A percentile compares a stretch with the other conserved stretches of the same genome.
phyloP scores from a whole-genome alignment of 2,888 invertebrate genomes.

The Anodontia alba region DNA sequence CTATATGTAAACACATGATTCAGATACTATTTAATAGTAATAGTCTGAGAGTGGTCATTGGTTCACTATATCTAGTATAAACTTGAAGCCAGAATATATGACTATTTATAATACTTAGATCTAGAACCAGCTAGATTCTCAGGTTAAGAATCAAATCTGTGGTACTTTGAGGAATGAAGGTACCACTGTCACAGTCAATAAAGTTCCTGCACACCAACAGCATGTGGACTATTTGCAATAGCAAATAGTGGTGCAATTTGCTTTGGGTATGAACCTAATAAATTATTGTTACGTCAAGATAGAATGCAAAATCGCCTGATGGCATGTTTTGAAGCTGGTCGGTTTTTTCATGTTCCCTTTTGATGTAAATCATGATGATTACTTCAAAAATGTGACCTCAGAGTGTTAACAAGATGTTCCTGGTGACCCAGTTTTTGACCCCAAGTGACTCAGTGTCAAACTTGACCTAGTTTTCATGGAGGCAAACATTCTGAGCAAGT shows the following conservation, averaged over 20 bases:
- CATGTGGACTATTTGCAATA: background rate
- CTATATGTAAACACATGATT: background rate
- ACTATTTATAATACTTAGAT: background rate
- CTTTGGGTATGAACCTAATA: background rate
- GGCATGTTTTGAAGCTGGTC: background rate
- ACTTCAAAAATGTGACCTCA: no score
- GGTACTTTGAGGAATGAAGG: background rate
- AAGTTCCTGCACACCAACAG: constrained; percentile 2
- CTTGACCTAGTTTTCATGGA: no score
- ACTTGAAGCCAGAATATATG: background rate
- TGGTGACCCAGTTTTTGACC: no score
- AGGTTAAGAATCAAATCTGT: background rate
- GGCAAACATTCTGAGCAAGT: no score
- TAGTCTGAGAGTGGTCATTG: background rate
- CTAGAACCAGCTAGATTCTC: background rate
- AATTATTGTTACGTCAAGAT: background rate
- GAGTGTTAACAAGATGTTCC: no score
- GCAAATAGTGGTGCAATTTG: background rate
- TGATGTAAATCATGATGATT: no score
- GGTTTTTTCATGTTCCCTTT: background rate
- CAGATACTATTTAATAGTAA: background rate
- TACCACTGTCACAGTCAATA: background rate
- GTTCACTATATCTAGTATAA: background rate
- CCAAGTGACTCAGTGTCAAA: no score
- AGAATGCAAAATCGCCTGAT: background rate